A percentile compares a stretch with the other conserved stretches of the same genome.
Conservation (phyloP, 2,113 vertebrate genomes). For the Embiotoca jacksoni region DNA sequence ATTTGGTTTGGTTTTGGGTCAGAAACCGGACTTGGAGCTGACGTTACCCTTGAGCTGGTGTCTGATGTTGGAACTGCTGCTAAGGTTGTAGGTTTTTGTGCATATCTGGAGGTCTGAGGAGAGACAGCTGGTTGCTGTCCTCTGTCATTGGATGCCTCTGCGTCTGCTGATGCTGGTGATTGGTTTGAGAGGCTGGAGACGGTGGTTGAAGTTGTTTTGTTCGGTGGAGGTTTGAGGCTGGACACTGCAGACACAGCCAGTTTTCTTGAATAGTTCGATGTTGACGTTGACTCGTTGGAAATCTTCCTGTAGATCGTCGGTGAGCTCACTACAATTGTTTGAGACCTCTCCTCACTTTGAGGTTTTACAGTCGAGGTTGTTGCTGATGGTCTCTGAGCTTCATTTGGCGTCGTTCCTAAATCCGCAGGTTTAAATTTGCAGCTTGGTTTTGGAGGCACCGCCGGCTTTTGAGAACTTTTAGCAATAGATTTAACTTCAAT, state of each 20-base stretch:
- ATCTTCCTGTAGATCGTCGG: slow-evolving; percentile 77
- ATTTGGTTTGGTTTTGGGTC: slow-evolving; percentile 42
- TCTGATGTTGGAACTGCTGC: slow-evolving; percentile 35
- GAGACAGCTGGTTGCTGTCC: slow-evolving; percentile 37
- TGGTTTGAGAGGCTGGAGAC: slow-evolving; percentile 47
- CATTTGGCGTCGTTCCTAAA: slow-evolving; percentile 65
- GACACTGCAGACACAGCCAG: slow-evolving; percentile 79
- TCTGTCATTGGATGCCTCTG: slow-evolving; percentile 50
- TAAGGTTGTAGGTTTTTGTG: slow-evolving; percentile 63
- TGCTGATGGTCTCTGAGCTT: slow-evolving; percentile 59
- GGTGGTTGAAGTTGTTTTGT: slow-evolving; percentile 65
- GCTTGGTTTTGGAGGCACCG: slow-evolving; percentile 79
- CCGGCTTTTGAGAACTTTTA: slow-evolving; percentile 79
- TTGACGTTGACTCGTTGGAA: slow-evolving; percentile 62
- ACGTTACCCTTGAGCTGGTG: slow-evolving; percentile 27
- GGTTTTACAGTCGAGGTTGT: slow-evolving; percentile 53
- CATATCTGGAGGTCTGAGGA: slow-evolving; percentile 59
- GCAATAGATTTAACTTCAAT: slow-evolving; percentile 85
- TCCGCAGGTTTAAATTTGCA: slow-evolving; percentile 82
- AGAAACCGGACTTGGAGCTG: slow-evolving; percentile 22
- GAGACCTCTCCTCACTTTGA: slow-evolving; percentile 70
- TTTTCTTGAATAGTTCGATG: slow-evolving; percentile 75
- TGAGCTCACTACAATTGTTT: slow-evolving; percentile 76
- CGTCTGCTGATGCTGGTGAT: slow-evolving; percentile 43
- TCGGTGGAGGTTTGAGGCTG: slow-evolving; percentile 78